phyloP scores from a whole-genome alignment of 1,140 invertebrate genomes.

The Stegodyphus mimosarum region DNA sequence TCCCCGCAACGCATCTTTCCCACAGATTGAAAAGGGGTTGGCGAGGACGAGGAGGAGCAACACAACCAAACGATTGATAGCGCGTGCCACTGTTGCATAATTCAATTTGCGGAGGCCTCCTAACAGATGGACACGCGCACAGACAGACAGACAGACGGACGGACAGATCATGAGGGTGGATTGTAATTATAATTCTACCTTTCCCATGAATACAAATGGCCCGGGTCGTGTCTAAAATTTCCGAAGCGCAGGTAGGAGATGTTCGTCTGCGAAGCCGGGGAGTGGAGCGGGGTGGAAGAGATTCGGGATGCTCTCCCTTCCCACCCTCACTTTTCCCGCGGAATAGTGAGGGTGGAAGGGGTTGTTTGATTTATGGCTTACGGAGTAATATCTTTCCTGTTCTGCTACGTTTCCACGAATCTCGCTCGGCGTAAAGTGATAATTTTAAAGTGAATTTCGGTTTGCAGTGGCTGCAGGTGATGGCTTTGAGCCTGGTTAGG shows the following conservation, averaged over 20 bases:
- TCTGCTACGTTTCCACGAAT: constrained; percentile 32
- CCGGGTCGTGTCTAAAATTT: constrained; percentile 49
- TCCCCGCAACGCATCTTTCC: constrained; percentile 21
- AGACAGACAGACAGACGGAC: constrained; percentile 53
- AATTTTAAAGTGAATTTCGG: constrained; percentile 36
- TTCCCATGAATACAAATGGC: constrained; percentile 59
- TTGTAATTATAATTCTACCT: constrained; percentile 59
- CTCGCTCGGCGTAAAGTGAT: background rate
- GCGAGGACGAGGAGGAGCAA: background rate
- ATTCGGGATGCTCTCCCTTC: background rate
- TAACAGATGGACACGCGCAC: background rate
- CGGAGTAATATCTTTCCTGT: constrained; percentile 44
- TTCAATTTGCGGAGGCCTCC: constrained; percentile 34
- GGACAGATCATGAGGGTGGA: constrained; percentile 55
- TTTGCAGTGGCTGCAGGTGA: too few species aligned
- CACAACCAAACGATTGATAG: constrained; percentile 56
- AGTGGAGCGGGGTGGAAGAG: background rate
- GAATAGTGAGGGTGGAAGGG: background rate
- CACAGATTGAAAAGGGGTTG: constrained; percentile 57
- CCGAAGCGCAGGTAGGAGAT: constrained; percentile 20
- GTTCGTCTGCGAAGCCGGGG: too few species aligned
- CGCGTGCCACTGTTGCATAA: constrained; percentile 55
- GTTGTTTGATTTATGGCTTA: constrained; percentile 54
- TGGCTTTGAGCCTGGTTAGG: too few species aligned
- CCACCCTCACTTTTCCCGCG: background rate